These are phyloP conservation scores for Sarcophaga rosellei DNA, from an alignment of 2,888 invertebrate genomes.

Conservation along the genomic window DNA sequence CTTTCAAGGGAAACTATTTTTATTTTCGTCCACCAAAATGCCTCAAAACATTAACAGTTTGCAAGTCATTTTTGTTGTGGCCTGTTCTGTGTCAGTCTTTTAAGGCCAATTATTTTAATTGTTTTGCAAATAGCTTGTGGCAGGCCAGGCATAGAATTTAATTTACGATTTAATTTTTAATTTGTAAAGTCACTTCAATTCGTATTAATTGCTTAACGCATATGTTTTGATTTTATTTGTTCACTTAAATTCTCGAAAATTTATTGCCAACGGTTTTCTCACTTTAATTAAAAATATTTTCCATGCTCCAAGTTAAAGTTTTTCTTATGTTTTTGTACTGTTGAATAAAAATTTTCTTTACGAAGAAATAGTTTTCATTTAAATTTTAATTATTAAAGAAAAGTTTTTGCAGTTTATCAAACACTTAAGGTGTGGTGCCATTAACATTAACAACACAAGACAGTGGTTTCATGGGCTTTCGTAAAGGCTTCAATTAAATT, in stretches of 20 bases:
- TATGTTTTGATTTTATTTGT: slow-evolving; percentile 16
- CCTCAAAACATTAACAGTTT: neutral
- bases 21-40: neutral
- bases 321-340: neutral
- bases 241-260: slow-evolving; percentile 31
- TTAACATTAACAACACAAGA: slow-evolving; percentile 16
- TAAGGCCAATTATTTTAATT: slow-evolving; percentile 45
- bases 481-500: neutral
- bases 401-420: slow-evolving; percentile 59
- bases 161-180: neutral
- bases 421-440: slow-evolving; percentile 42
- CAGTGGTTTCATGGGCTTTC: slow-evolving; percentile 32
- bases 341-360: slow-evolving; percentile 17
- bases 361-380: too few relatives aligned
- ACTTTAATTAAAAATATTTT: neutral
- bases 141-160: neutral
- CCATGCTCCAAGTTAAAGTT: neutral
- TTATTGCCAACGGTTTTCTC: neutral
- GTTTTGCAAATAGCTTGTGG: slow-evolving; percentile 1
- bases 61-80: slow-evolving; percentile 27
- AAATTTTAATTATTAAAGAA: neutral
- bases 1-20: neutral
- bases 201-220: neutral
- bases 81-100: neutral
- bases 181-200: too few relatives aligned